Percentiles rank a stretch among this genome's conserved stretches.
Conservation (phyloP, 2,797 vertebrate species). For the Rhinatrema bivittatum region DNA sequence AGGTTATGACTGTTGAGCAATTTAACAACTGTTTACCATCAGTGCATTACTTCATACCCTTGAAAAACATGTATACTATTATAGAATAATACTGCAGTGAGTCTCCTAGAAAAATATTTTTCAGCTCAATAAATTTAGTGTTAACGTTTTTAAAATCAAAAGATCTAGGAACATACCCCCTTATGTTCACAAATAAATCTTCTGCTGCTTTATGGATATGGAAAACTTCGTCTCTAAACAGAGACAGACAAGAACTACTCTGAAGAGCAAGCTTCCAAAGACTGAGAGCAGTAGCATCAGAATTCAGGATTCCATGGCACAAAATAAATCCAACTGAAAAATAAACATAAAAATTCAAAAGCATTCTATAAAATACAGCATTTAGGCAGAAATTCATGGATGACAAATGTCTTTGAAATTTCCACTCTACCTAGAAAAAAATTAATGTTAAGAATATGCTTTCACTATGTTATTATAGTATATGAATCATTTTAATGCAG, state of each 20-base stretch:
- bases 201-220: conserved; percentile 97
- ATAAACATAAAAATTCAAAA: conserved; percentile 8
- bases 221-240: conserved; percentile 95
- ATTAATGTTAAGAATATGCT: too few relatives aligned
- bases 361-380: background rate
- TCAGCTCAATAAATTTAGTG: too few relatives aligned
- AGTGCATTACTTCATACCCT: too few relatives aligned
- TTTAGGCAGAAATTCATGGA: conserved; percentile 15
- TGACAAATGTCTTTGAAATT: conserved; percentile 1
- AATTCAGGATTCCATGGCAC: conserved; percentile 86
- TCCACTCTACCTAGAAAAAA: background rate
- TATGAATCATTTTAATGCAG: too few relatives aligned
- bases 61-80: too few relatives aligned
- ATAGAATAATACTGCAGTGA: too few relatives aligned
- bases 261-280: conserved; percentile 96
- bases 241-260: conserved; percentile 92
- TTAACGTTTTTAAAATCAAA: conserved; percentile 1
- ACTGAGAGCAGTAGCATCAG: conserved; percentile 80
- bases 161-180: conserved; percentile 63
- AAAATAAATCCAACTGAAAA: conserved; percentile 90
- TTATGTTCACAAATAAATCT: conserved; percentile 94
- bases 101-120: too few relatives aligned
- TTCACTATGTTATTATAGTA: too few relatives aligned
- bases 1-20: too few relatives aligned
- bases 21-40: too few relatives aligned